phyloP scores from a whole-genome alignment of 2,113 vertebrate species.

The Proteles cristata region DNA sequence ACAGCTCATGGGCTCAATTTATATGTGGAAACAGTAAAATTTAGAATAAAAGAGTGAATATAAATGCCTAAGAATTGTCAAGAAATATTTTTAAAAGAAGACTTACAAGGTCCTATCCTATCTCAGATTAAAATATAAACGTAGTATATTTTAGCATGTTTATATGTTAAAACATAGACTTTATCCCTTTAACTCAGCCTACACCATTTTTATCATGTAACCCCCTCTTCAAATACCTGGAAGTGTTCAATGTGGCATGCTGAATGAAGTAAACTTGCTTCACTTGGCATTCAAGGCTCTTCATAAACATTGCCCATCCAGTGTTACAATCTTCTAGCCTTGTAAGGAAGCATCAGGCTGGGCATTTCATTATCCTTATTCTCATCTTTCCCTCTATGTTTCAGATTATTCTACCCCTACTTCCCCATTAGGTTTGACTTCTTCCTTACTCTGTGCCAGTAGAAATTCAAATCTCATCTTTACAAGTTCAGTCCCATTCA shows the following conservation, averaged over 20 bases:
- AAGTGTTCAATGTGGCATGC: not conserved
- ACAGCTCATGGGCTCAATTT: not conserved
- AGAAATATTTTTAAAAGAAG: conserved; percentile 9
- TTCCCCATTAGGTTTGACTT: not conserved
- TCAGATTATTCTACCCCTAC: not conserved
- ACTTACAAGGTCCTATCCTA: not conserved
- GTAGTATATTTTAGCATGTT: not conserved
- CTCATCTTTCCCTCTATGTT: not conserved
- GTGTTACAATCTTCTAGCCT: not conserved
- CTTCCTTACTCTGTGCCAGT: not conserved
- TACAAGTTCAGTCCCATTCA: not conserved
- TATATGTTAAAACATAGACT: not conserved
- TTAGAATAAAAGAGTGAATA: not conserved
- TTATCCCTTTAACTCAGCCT: not conserved
- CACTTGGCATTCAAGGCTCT: not conserved
- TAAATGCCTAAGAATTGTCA: not conserved
- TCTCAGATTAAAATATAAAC: not conserved
- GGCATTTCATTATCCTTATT: not conserved
- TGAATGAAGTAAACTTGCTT: not conserved
- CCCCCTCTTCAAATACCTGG: not conserved
- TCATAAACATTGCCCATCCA: not conserved
- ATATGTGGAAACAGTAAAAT: not conserved
- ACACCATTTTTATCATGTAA: not conserved
- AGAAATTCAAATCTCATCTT: not conserved
- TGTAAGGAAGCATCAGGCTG: not conserved